Conservation (phyloP, 1,140 invertebrate genomes). For the Daktulosphaira vitifoliae region DNA sequence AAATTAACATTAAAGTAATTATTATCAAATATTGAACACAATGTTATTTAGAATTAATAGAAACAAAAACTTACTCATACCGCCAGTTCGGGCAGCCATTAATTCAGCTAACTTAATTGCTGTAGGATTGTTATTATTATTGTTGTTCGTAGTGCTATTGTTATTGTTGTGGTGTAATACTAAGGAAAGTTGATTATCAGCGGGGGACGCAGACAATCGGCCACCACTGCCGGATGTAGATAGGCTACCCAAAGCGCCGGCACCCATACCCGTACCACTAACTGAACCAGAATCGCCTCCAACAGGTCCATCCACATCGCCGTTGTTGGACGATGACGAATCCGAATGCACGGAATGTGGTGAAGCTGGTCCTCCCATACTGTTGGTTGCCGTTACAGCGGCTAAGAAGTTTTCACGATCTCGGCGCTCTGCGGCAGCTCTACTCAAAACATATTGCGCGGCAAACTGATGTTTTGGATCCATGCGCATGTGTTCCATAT, state of each 20-base stretch:
- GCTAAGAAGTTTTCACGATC: constrained; percentile 69
- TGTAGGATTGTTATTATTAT: constrained; percentile 53
- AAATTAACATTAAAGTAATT: too few relatives aligned
- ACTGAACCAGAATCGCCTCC: constrained; percentile 5
- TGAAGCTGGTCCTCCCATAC: constrained; percentile 46
- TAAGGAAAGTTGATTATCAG: constrained; percentile 49
- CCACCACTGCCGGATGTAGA: constrained; percentile 41
- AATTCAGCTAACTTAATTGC: constrained; percentile 41
- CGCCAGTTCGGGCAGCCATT: constrained; percentile 40
- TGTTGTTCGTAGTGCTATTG: constrained; percentile 58
- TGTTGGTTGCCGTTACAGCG: constrained; percentile 55
- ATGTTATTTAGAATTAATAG: background rate
- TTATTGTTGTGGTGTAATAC: constrained; percentile 49
- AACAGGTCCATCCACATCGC: constrained; percentile 19
- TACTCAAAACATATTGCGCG: constrained; percentile 81
- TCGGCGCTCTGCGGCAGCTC: constrained; percentile 78
- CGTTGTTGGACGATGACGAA: constrained; percentile 48
- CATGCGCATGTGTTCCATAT: constrained; percentile 96
- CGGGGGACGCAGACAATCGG: constrained; percentile 64
- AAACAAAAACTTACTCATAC: constrained; percentile 22
- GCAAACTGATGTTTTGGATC: constrained; percentile 93
- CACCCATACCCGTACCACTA: constrained; percentile 41
- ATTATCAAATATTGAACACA: too few relatives aligned
- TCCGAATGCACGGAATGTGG: constrained; percentile 74
- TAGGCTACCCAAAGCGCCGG: constrained; percentile 48